Evolutionary conservation across 1,140 invertebrate species (phyloP).

Genomic region (Anadara kagoshimensis): DNA sequence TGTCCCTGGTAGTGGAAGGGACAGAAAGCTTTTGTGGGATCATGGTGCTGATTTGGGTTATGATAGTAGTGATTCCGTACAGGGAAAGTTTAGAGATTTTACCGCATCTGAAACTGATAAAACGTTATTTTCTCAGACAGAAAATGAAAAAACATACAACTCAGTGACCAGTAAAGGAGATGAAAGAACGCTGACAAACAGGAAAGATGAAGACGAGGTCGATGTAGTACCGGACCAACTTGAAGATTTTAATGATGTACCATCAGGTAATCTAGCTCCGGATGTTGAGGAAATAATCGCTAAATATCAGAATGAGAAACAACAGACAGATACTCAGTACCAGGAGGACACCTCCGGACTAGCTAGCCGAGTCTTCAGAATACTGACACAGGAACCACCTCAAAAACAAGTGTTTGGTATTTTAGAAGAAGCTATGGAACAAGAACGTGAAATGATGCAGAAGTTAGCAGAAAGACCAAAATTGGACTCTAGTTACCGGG

Average conservation of each 20-base stretch:
- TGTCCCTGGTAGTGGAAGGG: constrained; percentile 52
- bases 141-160: constrained; percentile 10
- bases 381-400: constrained; percentile 55
- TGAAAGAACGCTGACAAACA: constrained; percentile 23
- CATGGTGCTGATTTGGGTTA: constrained; percentile 62
- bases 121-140: constrained; percentile 13
- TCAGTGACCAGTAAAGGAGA: constrained; percentile 23
- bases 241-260: constrained; percentile 34
- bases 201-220: constrained; percentile 20
- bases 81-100: constrained; percentile 47
- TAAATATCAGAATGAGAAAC: constrained; percentile 40
- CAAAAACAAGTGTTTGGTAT: constrained; percentile 59
- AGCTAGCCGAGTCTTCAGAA: constrained; percentile 56
- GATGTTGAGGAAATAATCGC: constrained; percentile 50
- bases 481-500: constrained; percentile 52
- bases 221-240: constrained; percentile 39
- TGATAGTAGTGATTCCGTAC: constrained; percentile 33
- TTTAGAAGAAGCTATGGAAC: constrained; percentile 52
- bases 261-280: constrained; percentile 30
- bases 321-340: constrained; percentile 5
- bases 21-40: constrained; percentile 57
- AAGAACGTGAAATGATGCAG: constrained; percentile 53
- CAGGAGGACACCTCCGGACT: constrained; percentile 44
- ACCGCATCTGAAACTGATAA: constrained; percentile 49
- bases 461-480: constrained; percentile 39